phyloP scores from a whole-genome alignment of 2,797 vertebrate genomes.

The Enteromius fasciolatus region DNA sequence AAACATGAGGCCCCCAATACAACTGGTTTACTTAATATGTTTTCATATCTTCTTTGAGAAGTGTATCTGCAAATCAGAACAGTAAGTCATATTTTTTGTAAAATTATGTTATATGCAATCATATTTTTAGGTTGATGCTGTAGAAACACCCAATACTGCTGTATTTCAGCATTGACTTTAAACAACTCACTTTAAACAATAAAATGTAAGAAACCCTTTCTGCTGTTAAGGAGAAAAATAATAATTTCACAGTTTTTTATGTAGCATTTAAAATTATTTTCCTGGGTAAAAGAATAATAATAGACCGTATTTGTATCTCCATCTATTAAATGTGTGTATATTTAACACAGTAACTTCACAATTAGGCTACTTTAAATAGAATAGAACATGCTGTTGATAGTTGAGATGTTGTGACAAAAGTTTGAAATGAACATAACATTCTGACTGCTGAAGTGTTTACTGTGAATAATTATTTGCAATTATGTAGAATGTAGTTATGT shows the following conservation, averaged over 20 bases:
- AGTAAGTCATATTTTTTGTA: conserved; percentile 64
- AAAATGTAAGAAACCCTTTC: background rate
- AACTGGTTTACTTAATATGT: conserved; percentile 62
- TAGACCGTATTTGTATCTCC: background rate
- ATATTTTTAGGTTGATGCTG: background rate
- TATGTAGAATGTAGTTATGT: background rate
- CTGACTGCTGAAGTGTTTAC: background rate
- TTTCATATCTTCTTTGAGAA: conserved; percentile 59
- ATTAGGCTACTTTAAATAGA: background rate
- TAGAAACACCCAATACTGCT: background rate
- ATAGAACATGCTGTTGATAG: background rate
- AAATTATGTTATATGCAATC: background rate
- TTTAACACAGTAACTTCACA: background rate
- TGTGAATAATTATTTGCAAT: background rate
- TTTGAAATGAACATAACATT: background rate
- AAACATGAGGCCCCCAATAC: conserved; percentile 69
- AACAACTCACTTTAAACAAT: background rate
- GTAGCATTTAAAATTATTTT: background rate
- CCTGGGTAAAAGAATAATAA: background rate
- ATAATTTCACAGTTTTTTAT: background rate
- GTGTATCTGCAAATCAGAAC: conserved; percentile 58
- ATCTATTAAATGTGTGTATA: background rate
- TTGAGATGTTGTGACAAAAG: background rate
- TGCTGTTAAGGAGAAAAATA: background rate
- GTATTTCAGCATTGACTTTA: background rate